Evolutionary conservation across 2,797 vertebrate genomes (phyloP).

Genomic region (Acropternis orthonyx): DNA sequence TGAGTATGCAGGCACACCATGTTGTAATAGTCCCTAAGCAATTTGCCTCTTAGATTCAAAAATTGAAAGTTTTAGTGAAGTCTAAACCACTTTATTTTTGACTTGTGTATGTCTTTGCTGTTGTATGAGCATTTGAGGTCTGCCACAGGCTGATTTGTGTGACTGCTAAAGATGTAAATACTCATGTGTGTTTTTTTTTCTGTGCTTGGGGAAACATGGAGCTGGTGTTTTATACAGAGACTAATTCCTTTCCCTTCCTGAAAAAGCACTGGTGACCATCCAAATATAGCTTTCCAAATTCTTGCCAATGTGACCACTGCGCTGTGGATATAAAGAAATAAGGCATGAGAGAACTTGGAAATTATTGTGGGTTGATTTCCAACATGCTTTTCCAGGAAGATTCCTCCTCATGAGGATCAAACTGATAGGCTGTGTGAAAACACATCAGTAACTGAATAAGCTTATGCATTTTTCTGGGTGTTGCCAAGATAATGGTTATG

Average conservation of each 20-base stretch:
- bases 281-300: background rate
- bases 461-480: background rate
- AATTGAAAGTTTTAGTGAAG: background rate
- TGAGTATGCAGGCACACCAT: background rate
- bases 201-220: background rate
- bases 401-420: background rate
- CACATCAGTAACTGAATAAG: background rate
- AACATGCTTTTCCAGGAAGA: background rate
- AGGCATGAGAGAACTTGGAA: background rate
- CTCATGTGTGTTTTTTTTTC: background rate
- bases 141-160: background rate
- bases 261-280: background rate
- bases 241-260: background rate
- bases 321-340: background rate
- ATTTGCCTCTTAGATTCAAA: background rate
- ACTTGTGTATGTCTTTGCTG: background rate
- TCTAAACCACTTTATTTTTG: background rate
- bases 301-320: background rate
- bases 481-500: background rate
- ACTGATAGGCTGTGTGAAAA: background rate
- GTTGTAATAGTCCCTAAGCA: background rate
- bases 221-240: background rate
- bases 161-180: background rate
- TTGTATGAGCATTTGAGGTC: background rate
- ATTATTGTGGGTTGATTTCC: fast-evolving